Conservation (phyloP, 2,797 vertebrate species). For the Danio albolineatus region DNA sequence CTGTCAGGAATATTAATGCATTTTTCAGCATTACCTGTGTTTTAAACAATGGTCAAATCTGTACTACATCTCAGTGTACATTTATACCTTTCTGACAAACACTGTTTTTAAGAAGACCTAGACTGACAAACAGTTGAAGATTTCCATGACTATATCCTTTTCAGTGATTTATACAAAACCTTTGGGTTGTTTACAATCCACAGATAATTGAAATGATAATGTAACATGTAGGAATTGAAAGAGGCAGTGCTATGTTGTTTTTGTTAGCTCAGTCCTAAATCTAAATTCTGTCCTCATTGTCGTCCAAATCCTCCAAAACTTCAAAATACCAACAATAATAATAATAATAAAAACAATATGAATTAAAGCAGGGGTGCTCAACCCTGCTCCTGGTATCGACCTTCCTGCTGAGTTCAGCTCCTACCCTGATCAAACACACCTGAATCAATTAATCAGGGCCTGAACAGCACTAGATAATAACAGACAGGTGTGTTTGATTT, state of each 20-base stretch:
- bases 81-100: background rate
- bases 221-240: background rate
- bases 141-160: background rate
- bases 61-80: background rate
- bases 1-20: background rate
- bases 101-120: background rate
- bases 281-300: no score
- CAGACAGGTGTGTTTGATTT: no score
- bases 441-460: no score
- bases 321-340: no score
- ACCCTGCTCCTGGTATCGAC: no score
- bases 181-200: background rate
- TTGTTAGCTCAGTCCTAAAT: no score
- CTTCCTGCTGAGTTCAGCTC: no score
- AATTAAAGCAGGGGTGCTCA: no score
- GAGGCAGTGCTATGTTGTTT: slow-evolving; percentile 3
- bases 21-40: background rate
- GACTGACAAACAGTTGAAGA: background rate
- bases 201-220: background rate
- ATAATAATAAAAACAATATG: no score
- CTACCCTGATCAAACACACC: no score
- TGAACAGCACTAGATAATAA: no score
- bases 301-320: no score
- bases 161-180: background rate
- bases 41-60: background rate